Evolutionary conservation across 2,113 vertebrate genomes (phyloP).

Genomic region (Thalassarche chlororhynchos): DNA sequence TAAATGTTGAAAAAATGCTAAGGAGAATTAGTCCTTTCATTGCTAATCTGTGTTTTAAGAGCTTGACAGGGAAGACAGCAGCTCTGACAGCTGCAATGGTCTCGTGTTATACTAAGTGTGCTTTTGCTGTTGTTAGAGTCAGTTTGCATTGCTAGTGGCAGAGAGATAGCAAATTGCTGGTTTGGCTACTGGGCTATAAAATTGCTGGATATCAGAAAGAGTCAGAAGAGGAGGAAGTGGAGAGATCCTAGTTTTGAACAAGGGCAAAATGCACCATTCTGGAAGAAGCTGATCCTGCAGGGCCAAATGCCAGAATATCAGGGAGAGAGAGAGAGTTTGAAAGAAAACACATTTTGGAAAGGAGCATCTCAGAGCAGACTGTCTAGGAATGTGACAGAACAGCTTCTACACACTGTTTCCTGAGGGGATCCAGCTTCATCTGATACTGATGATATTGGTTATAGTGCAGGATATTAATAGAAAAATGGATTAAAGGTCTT

Average conservation of each 20-base stretch:
- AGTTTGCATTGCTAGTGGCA: background rate
- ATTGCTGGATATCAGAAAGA: background rate
- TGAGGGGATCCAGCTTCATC: background rate
- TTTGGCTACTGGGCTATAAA: background rate
- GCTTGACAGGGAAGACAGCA: background rate
- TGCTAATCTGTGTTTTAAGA: background rate
- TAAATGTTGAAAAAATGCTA: background rate
- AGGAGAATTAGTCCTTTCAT: background rate
- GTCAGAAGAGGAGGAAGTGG: background rate
- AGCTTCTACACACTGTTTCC: background rate
- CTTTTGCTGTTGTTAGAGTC: background rate
- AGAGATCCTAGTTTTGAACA: background rate
- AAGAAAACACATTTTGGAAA: slow-evolving; percentile 30
- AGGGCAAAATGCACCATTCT: background rate
- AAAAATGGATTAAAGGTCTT: background rate
- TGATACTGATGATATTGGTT: background rate
- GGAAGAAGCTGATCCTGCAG: background rate
- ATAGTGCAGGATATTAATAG: background rate
- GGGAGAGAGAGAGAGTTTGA: background rate
- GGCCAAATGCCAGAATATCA: background rate
- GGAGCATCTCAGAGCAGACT: background rate
- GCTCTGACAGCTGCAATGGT: background rate
- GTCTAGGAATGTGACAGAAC: background rate
- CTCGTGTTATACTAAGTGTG: background rate
- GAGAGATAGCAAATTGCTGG: background rate